Percentiles rank a stretch among this genome's conserved stretches.
Conservation (phyloP, 2,113 vertebrate species). For the Planiliza haematocheilus region DNA sequence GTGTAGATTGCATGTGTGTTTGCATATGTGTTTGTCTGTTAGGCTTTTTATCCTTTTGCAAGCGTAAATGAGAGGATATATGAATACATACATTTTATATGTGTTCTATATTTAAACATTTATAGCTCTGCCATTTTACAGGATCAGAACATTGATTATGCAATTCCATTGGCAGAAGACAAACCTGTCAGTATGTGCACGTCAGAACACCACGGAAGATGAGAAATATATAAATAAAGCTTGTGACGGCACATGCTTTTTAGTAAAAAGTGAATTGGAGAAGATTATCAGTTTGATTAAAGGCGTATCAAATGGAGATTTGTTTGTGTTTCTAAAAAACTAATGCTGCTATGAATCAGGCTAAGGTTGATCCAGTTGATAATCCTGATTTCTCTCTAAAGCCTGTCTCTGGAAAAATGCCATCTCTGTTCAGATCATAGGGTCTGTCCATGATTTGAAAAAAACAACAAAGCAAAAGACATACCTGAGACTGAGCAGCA, state of each 20-base stretch:
- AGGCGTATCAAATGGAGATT: not conserved
- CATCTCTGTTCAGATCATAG: constrained; percentile 16
- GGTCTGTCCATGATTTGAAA: constrained; percentile 9
- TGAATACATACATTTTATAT: constrained; percentile 21
- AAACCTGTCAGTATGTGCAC: not conserved
- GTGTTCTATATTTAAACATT: constrained; percentile 23
- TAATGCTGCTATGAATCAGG: not conserved
- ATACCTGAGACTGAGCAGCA: constrained; percentile 1
- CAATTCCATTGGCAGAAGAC: not conserved
- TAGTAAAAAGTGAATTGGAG: not conserved
- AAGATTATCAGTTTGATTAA: not conserved
- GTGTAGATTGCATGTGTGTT: constrained; percentile 2
- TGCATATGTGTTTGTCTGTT: not conserved
- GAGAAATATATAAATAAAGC: not conserved
- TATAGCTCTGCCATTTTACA: not conserved
- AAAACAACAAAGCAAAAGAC: not conserved
- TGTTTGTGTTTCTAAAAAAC: not conserved
- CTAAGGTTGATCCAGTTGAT: not conserved
- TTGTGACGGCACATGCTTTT: not conserved
- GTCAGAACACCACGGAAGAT: not conserved
- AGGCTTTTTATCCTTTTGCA: constrained; percentile 5
- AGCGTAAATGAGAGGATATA: constrained; percentile 13
- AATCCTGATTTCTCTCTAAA: constrained; percentile 19
- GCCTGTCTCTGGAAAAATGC: constrained; percentile 3
- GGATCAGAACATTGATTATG: not conserved